Conservation (phyloP, 2,797 vertebrate genomes). For the Smutsia gigantea region DNA sequence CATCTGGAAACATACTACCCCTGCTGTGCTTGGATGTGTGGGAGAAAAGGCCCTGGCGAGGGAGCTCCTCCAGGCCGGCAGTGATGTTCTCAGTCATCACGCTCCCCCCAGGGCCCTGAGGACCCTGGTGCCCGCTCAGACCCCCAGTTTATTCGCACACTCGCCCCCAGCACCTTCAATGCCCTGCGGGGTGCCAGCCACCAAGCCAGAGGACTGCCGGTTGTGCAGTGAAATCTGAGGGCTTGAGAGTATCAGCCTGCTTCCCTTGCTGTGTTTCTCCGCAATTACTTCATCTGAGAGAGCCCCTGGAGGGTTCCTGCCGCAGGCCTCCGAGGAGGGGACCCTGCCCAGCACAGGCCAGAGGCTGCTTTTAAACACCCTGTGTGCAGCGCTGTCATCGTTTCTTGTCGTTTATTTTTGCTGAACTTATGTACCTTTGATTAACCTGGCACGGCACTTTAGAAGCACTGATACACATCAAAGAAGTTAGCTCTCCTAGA, state of each 20-base stretch:
- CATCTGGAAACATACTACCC: accelerated
- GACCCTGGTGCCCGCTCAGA: accelerated
- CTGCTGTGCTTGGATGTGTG: background rate
- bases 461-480: constrained; percentile 87
- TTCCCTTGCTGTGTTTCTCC: constrained; percentile 67
- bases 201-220: background rate
- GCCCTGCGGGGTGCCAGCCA: accelerated
- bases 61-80: background rate
- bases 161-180: background rate
- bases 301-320: constrained; percentile 56
- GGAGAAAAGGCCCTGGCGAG: background rate
- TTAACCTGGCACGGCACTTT: constrained; percentile 86
- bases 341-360: background rate
- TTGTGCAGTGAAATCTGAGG: background rate
- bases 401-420: constrained; percentile 83
- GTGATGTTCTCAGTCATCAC: too few relatives aligned
- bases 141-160: background rate
- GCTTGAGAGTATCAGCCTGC: constrained; percentile 42
- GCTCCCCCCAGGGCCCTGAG: too few relatives aligned
- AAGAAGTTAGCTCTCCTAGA: constrained; percentile 81
- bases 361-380: constrained; percentile 76
- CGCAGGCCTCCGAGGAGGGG: constrained; percentile 63
- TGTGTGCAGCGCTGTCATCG: constrained; percentile 79
- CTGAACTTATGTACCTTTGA: constrained; percentile 87
- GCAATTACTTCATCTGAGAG: constrained; percentile 75